Conservation (phyloP, 2,797 vertebrate genomes). For the Hephaestus fuliginosus region DNA sequence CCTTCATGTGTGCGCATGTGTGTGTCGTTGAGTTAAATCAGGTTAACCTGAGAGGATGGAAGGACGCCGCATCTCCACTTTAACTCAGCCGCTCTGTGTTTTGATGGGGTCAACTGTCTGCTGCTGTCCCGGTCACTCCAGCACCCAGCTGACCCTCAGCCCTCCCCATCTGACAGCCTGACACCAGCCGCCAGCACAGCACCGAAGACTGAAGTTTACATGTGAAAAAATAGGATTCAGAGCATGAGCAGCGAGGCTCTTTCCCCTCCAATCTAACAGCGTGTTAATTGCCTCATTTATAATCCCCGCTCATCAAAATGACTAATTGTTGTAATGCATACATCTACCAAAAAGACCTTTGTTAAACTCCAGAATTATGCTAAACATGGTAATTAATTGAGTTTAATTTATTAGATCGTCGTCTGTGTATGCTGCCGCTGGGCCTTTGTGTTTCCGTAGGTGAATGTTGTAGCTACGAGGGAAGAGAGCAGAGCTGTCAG, state of each 20-base stretch:
- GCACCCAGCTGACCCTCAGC: slow-evolving; percentile 59
- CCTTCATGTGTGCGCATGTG: slow-evolving; percentile 2
- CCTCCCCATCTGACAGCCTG: slow-evolving; percentile 57
- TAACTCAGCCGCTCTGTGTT: slow-evolving; percentile 46
- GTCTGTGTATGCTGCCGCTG: slow-evolving; percentile 38
- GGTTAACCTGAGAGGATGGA: slow-evolving; percentile 73
- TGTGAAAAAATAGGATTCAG: slow-evolving; percentile 44
- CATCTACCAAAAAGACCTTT: slow-evolving; percentile 77
- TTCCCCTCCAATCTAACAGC: slow-evolving; percentile 76
- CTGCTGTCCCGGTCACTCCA: slow-evolving; percentile 50
- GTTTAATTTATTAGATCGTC: slow-evolving; percentile 78
- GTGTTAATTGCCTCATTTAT: slow-evolving; percentile 86
- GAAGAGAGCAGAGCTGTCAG: slow-evolving; percentile 60
- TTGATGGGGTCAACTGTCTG: slow-evolving; percentile 69
- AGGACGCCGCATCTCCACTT: slow-evolving; percentile 54
- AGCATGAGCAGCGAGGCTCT: slow-evolving; percentile 59
- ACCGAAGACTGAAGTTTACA: slow-evolving; percentile 51
- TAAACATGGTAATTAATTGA: slow-evolving; percentile 82
- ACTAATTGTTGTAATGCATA: slow-evolving; percentile 79
- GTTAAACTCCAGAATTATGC: slow-evolving; percentile 80
- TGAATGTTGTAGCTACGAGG: slow-evolving; percentile 48
- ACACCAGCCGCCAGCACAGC: slow-evolving; percentile 35
- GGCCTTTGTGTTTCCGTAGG: slow-evolving; percentile 56
- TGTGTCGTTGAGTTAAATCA: slow-evolving; percentile 69
- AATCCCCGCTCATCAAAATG: slow-evolving; percentile 83